Evolutionary conservation across 2,888 invertebrate species (phyloP).

Genomic region (Scrobipalpa costella): DNA sequence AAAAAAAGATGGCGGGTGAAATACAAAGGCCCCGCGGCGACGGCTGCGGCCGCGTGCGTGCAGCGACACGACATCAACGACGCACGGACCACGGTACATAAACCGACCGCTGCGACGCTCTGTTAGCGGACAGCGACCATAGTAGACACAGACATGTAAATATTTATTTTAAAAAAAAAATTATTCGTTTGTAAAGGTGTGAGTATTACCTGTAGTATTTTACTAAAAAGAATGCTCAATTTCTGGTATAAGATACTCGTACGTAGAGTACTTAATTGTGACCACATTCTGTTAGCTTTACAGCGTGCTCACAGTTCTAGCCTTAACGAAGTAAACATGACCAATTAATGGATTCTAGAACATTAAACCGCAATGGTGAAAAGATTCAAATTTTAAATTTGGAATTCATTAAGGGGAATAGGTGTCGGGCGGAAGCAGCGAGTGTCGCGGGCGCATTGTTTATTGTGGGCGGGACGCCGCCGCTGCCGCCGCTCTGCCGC

Average conservation of each 20-base stretch:
- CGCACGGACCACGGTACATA: conserved; percentile 21
- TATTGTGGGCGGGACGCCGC: conserved; percentile 41
- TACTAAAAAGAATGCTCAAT: no score
- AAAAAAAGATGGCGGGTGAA: conserved; percentile 35
- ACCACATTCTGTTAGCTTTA: no score
- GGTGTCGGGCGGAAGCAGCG: conserved; percentile 28
- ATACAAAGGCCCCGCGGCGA: conserved; percentile 26
- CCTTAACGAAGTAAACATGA: background rate
- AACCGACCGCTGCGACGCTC: background rate
- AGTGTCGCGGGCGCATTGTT: conserved; percentile 26
- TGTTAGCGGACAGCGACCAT: no score
- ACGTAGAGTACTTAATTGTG: no score
- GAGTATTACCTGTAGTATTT: no score
- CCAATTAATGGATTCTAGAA: background rate
- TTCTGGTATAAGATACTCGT: no score
- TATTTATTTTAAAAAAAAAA: no score
- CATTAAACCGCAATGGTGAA: conserved; percentile 21
- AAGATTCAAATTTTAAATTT: conserved; percentile 21
- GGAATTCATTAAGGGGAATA: conserved; percentile 11
- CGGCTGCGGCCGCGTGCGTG: conserved; percentile 24
- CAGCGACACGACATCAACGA: conserved; percentile 39
- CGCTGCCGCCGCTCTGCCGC: conserved; percentile 35
- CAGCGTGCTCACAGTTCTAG: no score
- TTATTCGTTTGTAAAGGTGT: no score
- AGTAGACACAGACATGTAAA: no score